Base-by-base conservation (phyloP, 2,797 vertebrate genomes). In the Gymnopithys bicolor region DNA sequence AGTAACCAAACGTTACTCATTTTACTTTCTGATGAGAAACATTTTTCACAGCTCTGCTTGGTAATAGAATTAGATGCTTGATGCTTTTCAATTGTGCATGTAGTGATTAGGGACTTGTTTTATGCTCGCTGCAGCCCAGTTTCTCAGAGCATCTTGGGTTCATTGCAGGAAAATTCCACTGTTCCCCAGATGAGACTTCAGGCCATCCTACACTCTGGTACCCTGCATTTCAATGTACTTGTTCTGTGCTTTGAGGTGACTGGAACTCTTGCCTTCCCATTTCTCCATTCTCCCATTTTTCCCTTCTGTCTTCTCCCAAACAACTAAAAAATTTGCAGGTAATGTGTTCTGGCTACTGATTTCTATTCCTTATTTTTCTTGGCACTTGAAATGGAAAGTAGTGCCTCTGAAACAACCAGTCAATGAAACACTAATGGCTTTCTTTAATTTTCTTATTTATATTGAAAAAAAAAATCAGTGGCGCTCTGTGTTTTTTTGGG, bases 1-100 rank as follows among this genome's bases (percentile, higher is more conserved):
- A 45, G 63, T 73, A 91, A 46, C 55, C 73, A 76, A 70, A 83
- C 56, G 18, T 63, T n/a, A 48, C 24, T 59, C 48, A 49, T 89
- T 90, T 92, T 79, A 84, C 71, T 90, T 89, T 35, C 41, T 75
- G 45, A 85, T 45, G 75, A 82, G 67, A 87, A 92, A 39, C 8
- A 7, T 60, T 87, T 85, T 76, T 91, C 81, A 78, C 58, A 87
- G 75, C 66, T 93, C 74, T 90, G 16, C 45, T 84, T 48, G 15
- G 33, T 82, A 74, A 68, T 53, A 51, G 73, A 85, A 91, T 67
- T 52, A 84, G 78, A 41, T 79, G 59, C 13, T 43, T 77, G 9
- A 5, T 83, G 70, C 71, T 87, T 87, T 74, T 67, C 67, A 56
- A 1, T 52, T 33, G 45, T 2, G 2, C 10, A 6, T 19, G 52